These are phyloP conservation scores for Homarus gammarus DNA, from an alignment of 2,888 invertebrate genomes.

Conservation along the genomic window DNA sequence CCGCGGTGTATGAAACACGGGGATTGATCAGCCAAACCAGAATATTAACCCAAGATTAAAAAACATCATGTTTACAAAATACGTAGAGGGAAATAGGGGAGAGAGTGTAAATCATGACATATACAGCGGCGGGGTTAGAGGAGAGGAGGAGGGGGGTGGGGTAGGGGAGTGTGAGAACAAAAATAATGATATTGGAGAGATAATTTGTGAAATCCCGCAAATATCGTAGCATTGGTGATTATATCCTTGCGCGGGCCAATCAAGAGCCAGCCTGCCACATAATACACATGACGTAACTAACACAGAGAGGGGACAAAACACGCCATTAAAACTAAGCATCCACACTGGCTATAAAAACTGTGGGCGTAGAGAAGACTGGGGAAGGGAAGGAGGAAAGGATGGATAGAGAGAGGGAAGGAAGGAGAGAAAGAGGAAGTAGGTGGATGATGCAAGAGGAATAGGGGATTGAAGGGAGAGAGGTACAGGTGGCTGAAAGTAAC, in stretches of 20 bases:
- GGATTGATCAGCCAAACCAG: conserved; percentile 34
- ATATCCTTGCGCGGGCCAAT: conserved; percentile 24
- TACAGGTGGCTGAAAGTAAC: no score
- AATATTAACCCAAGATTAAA: conserved; percentile 49
- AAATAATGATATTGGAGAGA: conserved; percentile 52
- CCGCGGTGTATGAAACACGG: not conserved
- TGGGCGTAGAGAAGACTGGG: not conserved
- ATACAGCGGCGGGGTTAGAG: not conserved
- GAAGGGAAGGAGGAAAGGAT: not conserved
- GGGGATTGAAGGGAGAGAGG: no score
- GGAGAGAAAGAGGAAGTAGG: not conserved
- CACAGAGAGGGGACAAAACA: conserved; percentile 21
- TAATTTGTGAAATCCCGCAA: conserved; percentile 55
- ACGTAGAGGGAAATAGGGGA: conserved; percentile 37
- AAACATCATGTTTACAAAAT: conserved; percentile 31
- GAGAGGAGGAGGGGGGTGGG: not conserved
- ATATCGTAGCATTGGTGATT: conserved; percentile 51
- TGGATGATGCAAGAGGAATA: not conserved
- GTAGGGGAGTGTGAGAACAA: not conserved
- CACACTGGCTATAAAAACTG: not conserved
- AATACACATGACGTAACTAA: conserved; percentile 38
- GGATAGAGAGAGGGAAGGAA: not conserved
- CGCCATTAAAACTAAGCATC: conserved; percentile 43
- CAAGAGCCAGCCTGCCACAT: not conserved
- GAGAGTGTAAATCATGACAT: conserved; percentile 36